Conservation (phyloP, 2,113 vertebrate genomes). For the Istiophorus platypterus region DNA sequence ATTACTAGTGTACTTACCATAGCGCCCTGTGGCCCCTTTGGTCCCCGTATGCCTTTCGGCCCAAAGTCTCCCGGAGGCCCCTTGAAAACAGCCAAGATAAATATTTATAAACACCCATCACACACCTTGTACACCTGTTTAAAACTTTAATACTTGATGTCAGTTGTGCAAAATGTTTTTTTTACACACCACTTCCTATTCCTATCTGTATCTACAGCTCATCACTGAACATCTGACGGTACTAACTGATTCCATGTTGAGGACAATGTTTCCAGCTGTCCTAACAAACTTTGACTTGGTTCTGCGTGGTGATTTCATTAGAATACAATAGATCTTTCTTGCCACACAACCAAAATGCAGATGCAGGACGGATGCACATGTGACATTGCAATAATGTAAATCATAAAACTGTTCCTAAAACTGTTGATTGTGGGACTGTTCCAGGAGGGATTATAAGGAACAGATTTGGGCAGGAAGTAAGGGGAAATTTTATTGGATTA, state of each 20-base stretch:
- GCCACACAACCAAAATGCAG: slow-evolving; percentile 1
- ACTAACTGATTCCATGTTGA: slow-evolving; percentile 23
- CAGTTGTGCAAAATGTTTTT: not conserved
- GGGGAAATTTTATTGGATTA: not conserved
- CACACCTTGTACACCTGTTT: not conserved
- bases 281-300: slow-evolving; percentile 12
- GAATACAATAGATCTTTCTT: slow-evolving; percentile 18
- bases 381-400: not conserved
- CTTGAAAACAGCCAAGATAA: slow-evolving; percentile 75
- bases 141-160: not conserved
- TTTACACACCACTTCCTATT: not conserved
- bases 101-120: slow-evolving; percentile 14
- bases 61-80: slow-evolving; percentile 93
- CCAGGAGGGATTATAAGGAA: slow-evolving; percentile 12
- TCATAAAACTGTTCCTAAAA: slow-evolving; percentile 4
- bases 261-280: slow-evolving; percentile 19
- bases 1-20: slow-evolving; percentile 75
- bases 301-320: slow-evolving; percentile 20
- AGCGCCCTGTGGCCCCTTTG: slow-evolving; percentile 91
- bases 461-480: not conserved
- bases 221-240: slow-evolving; percentile 8
- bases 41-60: slow-evolving; percentile 93
- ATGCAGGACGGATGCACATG: not conserved
- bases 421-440: not conserved
- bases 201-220: not conserved